Base-by-base conservation (phyloP, 2,888 invertebrate genomes). In the Heterodera filipjevi region DNA sequence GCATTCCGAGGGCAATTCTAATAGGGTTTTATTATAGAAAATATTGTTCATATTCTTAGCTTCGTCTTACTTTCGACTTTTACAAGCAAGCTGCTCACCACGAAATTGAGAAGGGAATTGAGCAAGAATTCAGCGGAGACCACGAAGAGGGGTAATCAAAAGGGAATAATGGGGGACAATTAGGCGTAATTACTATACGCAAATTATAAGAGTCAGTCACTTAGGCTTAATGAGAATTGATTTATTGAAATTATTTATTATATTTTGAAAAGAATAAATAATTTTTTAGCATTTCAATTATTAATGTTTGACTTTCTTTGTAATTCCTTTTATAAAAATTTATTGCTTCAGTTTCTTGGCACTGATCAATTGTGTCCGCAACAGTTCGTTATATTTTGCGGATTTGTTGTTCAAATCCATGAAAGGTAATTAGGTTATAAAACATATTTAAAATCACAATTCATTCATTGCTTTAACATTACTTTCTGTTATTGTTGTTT, bases 1-100 rank as follows among this genome's bases (percentile, higher is more conserved):
- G n/a, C n/a, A n/a, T n/a, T n/a, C n/a, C n/a, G n/a, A n/a, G n/a
- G 32, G 2, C 90, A 90, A 82, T 83, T 39, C 12, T 59, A 49
- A 49, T 6, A 3, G 12, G n/a, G n/a, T 39, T 39, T 39, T 3
- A 39, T 39, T 39, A 12, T 12, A 39, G 12, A 0, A 10, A 39
- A 39, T 39, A n/a, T 39, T 39, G 39, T 39, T 39, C 6, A 39
- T 10, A 39, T 10, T 39, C 12, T 39, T 12, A 59, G 59, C 59
- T 59, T 30, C 59, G 59, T 8, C 5, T 27, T 27, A 59, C 59
- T 22, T 59, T 59, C 27, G 59, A 59, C 27, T 27, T 10, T n/a
- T 59, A 59, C 59, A 5, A n/a, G 6, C n/a, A 27, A 8, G 27
- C 22, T 27, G 22, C 22, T n/a, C n/a, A 59, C 59, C 59, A 59